phyloP scores from a whole-genome alignment of 2,113 vertebrate genomes.

The Apeltes quadracus region DNA sequence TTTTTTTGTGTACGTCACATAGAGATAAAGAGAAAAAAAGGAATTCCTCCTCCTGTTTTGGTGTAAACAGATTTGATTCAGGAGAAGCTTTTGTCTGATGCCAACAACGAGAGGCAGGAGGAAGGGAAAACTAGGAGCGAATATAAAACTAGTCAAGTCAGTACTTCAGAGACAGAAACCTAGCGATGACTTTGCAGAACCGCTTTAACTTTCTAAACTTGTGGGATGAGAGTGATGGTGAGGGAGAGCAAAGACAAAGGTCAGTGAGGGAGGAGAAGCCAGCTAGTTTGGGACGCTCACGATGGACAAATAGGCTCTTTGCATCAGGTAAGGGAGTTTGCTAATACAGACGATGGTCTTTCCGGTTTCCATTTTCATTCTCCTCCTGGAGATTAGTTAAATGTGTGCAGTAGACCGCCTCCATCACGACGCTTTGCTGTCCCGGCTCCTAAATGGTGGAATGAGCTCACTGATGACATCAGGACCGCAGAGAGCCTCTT shows the following conservation, averaged over 20 bases:
- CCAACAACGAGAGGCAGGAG: constrained; percentile 7
- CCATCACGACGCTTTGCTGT: too few relatives aligned
- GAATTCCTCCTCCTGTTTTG: constrained; percentile 63
- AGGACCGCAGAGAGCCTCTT: too few relatives aligned
- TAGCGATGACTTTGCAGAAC: constrained; percentile 57
- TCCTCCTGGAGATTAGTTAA: neutral
- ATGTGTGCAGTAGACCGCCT: neutral
- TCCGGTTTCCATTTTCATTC: neutral
- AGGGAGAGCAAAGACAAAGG: constrained; percentile 17
- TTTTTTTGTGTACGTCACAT: neutral
- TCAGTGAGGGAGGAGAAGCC: constrained; percentile 37
- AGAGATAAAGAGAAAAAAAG: constrained; percentile 15
- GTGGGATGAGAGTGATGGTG: constrained; percentile 61
- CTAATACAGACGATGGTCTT: neutral
- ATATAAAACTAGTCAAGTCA: neutral
- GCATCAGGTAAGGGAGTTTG: constrained; percentile 63
- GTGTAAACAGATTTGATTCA: constrained; percentile 68
- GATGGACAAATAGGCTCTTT: constrained; percentile 28
- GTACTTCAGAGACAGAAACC: neutral
- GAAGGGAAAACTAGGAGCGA: constrained; percentile 10
- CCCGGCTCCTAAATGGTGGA: too few relatives aligned
- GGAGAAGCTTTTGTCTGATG: constrained; percentile 26
- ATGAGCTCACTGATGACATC: too few relatives aligned
- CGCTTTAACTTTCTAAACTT: constrained; percentile 77
- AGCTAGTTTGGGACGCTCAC: constrained; percentile 15